Conservation (phyloP, 2,797 vertebrate species). For the Forpus xanthops region DNA sequence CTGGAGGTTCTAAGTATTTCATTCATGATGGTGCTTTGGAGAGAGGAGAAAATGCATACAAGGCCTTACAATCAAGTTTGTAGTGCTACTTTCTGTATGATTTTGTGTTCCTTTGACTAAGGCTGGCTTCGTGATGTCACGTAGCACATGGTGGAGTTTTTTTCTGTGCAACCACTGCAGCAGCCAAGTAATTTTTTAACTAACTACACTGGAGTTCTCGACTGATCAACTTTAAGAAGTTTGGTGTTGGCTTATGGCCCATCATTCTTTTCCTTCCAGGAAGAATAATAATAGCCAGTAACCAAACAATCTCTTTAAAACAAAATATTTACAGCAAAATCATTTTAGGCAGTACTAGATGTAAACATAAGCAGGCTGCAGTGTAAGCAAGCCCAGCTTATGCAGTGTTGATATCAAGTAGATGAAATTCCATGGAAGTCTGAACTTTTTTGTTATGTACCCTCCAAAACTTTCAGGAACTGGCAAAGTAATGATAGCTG, state of each 20-base stretch:
- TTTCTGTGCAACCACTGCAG: fast-evolving
- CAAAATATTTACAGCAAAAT: constrained; percentile 54
- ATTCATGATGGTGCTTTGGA: neutral
- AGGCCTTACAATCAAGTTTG: neutral
- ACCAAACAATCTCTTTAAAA: constrained; percentile 43
- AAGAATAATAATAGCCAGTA: constrained; percentile 50
- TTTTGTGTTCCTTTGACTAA: neutral
- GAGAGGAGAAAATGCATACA: neutral
- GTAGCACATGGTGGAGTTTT: neutral
- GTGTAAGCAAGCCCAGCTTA: neutral
- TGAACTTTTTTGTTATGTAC: neutral
- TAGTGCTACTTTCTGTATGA: neutral
- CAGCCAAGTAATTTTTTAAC: neutral
- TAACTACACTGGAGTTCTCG: neutral
- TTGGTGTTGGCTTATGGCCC: constrained; percentile 1
- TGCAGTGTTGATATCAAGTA: neutral
- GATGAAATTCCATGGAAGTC: neutral
- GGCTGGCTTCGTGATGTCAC: neutral
- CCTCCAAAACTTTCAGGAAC: neutral
- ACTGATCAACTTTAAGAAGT: constrained; percentile 1
- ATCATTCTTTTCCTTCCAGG: constrained; percentile 53
- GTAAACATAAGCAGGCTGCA: constrained; percentile 27
- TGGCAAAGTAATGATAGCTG: neutral
- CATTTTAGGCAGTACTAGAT: neutral
- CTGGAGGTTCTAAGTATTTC: neutral